Evolutionary conservation across 2,888 invertebrate species (phyloP), one percentile per base, ranked within the genome.

Genomic region (Tenthredo mesomela): DNA sequence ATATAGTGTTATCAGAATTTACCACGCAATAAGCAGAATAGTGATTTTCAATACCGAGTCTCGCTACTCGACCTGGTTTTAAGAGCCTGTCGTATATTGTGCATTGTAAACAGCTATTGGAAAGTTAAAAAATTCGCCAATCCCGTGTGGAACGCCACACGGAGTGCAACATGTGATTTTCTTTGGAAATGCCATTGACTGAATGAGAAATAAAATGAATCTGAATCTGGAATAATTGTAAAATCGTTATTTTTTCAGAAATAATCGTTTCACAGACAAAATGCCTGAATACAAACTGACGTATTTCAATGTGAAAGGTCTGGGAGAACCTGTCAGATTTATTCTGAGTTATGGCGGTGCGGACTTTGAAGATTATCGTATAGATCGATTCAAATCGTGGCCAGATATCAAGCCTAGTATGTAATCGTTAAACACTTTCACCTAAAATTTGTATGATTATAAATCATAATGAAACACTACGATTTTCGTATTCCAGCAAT

Each of bases 251-350:
- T 40, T 47, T 73, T 73, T 25, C 43, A 50, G 29, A 47, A 6
- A 12, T 12, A 21, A 33, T 54, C 50, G n/a, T 29, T 29, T n/a
- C 18, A 33, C 54, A n/a, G 18, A 15, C 6, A 12, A 61, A 61
- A 91, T 91, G 91, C 75, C 91, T 70, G 88, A 80, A 15, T 94
- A 93, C 89, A 94, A 93, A 86, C 87, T 94, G 54, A 93, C 91
- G 10, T 94, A 94, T 86, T 94, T 94, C 88, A 92, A 93, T 85
- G 50, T 92, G 50, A 93, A 91, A 86, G 94, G 94, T 18, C 88
- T 93, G 84, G 94, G 89, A 12, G 94, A 94, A 85, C 90, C 93
- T 21, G 90, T 93, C 54, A 90, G 94, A 15, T 91, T 89, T 65
- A 58, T 94, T 37, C 86, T 94, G 50, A 88, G 88, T 58, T 93